Evolutionary conservation across 64 coral and sea anemone genomes (phyloP), one percentile per base, ranked within the genome.

Genomic region (Montipora efflorescens): DNA sequence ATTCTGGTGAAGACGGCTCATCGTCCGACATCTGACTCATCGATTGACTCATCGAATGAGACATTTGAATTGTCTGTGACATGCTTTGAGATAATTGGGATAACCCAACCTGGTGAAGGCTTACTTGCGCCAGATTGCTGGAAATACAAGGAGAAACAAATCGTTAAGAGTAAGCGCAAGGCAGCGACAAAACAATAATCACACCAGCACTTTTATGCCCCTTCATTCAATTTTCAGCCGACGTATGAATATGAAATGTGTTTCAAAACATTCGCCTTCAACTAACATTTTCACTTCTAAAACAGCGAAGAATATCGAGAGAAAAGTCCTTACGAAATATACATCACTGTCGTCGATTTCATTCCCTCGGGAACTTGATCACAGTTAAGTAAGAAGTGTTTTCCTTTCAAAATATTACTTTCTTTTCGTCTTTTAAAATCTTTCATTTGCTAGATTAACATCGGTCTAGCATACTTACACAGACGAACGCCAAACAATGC

Each of bases 101-200:
- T 87, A 98, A 89, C 79, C 93, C 96, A 90, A 91, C 89, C 50
- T 95, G 93, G 47, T 98, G 96, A 83, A 95, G 89, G 19, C 89
- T 90, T 59, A 95, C 93, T 81, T 98, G 96, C 77, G 96, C 93
- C 96, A 98, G 96, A 59, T 98, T 98, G 96, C 96, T 98, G 47
- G 22, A 48, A 75, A 89, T 79, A 92, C 3, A 53, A 75, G n/a
- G 22, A 20, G 48, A 72, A 82, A 58, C 47, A 92, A 83, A 67
- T 22, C 70, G 69, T 84, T 62, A 96, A 46, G 28, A 36, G 28
- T 48, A 1, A 87, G 64, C 70, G 64, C 36, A 13, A 91, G 45
- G 47, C 71, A 49, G 25, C 22, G 76, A 78, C 14, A 82, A 62
- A 78, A 75, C 78, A 82, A 74, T 67, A 3, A 74, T 47, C 16